Conservation (phyloP, 2,888 invertebrate species). For the Trachelus iudaicus region DNA sequence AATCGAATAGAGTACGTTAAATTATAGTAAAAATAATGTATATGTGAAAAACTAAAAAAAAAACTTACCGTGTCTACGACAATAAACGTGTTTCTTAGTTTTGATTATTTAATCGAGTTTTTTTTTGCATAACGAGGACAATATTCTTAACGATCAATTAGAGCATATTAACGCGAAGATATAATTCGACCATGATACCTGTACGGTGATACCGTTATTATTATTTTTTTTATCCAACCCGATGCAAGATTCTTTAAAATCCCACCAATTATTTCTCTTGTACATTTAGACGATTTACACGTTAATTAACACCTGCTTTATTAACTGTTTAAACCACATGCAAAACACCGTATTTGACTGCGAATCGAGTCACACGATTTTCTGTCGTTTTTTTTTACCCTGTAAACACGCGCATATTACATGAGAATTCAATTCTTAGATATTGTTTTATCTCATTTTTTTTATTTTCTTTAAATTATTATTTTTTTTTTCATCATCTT, state of each 20-base stretch:
- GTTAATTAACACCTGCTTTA: conserved; percentile 2
- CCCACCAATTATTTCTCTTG: background rate
- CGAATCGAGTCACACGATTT: background rate
- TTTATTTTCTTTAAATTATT: background rate
- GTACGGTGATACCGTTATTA: background rate
- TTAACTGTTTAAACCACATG: conserved; percentile 4
- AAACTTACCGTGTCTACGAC: no score
- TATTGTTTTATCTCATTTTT: conserved; percentile 4
- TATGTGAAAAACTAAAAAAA: no score
- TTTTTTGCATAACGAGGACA: background rate
- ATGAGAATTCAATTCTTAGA: conserved; percentile 10
- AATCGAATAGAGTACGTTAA: no score
- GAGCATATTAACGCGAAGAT: no score
- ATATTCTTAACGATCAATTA: no score
- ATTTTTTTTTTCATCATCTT: background rate
- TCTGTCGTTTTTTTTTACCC: conserved; percentile 17
- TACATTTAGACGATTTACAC: conserved; percentile 4
- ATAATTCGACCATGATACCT: no score
- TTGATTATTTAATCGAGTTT: conserved; percentile 4
- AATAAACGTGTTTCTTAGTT: no score
- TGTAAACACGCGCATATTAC: conserved; percentile 17
- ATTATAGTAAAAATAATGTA: no score
- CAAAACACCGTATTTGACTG: background rate
- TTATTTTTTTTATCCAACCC: background rate
- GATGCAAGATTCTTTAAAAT: background rate